Evolutionary conservation across 2,113 vertebrate species (phyloP).

Genomic region (Triplophysa siluroides): DNA sequence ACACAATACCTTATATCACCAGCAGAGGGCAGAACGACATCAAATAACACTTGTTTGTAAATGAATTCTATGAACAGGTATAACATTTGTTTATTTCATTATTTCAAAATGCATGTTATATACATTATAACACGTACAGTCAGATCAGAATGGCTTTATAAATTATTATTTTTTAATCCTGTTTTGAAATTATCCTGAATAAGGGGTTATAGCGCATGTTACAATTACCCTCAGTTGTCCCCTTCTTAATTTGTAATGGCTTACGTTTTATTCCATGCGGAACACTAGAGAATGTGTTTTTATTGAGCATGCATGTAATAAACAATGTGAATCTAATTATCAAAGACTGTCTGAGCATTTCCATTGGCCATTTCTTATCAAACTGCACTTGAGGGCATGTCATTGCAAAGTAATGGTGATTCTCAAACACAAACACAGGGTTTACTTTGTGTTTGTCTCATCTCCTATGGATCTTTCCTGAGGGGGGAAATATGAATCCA

Average conservation of each 20-base stretch:
- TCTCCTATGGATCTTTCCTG: neutral
- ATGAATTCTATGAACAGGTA: too few relatives aligned
- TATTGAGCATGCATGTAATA: constrained; percentile 17
- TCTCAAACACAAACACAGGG: neutral
- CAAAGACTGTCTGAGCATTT: neutral
- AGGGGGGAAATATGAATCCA: neutral
- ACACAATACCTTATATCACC: neutral
- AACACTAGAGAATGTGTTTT: neutral
- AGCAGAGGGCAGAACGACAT: constrained; percentile 19
- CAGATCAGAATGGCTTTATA: neutral
- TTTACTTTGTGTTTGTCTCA: neutral
- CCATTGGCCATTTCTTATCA: constrained; percentile 5
- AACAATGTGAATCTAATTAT: constrained; percentile 12
- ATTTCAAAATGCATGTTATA: too few relatives aligned
- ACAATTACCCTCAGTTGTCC: neutral
- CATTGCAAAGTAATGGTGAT: neutral
- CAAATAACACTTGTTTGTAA: neutral
- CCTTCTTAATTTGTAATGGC: constrained; percentile 7
- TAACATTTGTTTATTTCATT: too few relatives aligned
- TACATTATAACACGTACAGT: neutral
- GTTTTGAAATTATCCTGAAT: neutral
- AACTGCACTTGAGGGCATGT: constrained; percentile 4
- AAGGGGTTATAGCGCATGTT: neutral
- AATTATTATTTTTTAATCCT: too few relatives aligned
- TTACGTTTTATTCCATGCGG: neutral